phyloP scores from a whole-genome alignment of 2,888 invertebrate species.

The Rugalucina vietnamica region DNA sequence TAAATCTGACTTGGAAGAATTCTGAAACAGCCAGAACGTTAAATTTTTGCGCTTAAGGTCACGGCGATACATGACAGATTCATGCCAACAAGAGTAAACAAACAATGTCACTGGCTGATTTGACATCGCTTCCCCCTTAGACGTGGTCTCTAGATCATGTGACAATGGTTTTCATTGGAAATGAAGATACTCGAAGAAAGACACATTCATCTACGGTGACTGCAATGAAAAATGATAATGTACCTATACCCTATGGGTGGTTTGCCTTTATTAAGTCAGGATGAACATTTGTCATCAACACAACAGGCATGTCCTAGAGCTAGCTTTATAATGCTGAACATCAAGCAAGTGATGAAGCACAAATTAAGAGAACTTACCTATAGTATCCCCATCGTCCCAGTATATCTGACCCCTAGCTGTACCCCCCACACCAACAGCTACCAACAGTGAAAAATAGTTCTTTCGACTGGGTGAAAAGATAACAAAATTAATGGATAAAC shows the following conservation, averaged over 20 bases:
- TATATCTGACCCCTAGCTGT: conserved; percentile 88
- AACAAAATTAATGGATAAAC: background rate
- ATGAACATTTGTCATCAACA: background rate
- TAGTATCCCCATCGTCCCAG: conserved; percentile 92
- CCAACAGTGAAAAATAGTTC: conserved; percentile 88
- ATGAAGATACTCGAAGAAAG: too few species aligned
- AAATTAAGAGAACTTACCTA: conserved; percentile 81
- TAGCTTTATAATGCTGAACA: background rate
- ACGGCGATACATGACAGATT: too few species aligned
- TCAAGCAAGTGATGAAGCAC: background rate
- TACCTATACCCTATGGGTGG: background rate
- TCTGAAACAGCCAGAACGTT: too few species aligned
- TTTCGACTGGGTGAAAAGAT: conserved; percentile 84
- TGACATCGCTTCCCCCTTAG: too few species aligned
- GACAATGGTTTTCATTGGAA: too few species aligned
- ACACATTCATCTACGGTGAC: background rate
- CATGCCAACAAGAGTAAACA: too few species aligned
- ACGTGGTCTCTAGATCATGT: too few species aligned
- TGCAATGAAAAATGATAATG: background rate
- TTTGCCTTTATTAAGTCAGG: background rate
- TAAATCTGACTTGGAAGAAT: too few species aligned
- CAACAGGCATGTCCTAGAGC: background rate
- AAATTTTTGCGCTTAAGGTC: too few species aligned
- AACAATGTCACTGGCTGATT: too few species aligned
- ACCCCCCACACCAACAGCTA: conserved; percentile 86